Base-by-base conservation (phyloP, 1,140 invertebrate genomes). In the Dysdera silvatica region DNA sequence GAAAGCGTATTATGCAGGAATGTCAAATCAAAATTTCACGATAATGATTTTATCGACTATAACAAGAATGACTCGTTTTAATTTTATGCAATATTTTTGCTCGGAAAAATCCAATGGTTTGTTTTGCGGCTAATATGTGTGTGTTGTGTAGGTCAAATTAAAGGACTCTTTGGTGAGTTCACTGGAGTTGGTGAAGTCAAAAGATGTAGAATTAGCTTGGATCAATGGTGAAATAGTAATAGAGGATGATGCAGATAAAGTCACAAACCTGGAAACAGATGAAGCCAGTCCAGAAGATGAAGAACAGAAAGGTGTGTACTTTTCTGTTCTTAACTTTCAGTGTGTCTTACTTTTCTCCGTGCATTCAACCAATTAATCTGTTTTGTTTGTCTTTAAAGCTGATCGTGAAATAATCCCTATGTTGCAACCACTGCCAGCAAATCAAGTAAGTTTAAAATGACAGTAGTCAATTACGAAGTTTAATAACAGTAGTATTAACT, bases 151-250 rank as follows among this genome's bases (percentile, higher is more conserved):
- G 87, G 87, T 91, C 53, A 83, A 88, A 64, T 78, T 97, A 23
- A 92, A 90, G 26, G 94, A 98, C 76, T 85, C 88, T 20, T 78
- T 97, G 35, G 87, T 97, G 28, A 88, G 87, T n/a, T 85, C 87
- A n/a, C 73, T 98, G 20, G 82, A 85, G 45, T 93, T 96, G 77
- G 84, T 87, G 51, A 77, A 74, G 63, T 75, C 79, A 7, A 66
- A 72, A 48, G 82, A 82, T 72, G 85, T 88, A 0, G 95, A 98
- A 75, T 81, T 99, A 23, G 88, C 94, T 2, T 98, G 95, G 94
- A 79, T 99, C 2, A 89, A 95, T 77, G 82, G 87, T 83, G 18
- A 80, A 83, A 68, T 73, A 49, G 60, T 69, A 26, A 72, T 72
- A 62, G 54, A 71, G 18, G 67, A 68, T 59, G 67, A 68, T 56